Conservation (phyloP, 2,888 invertebrate genomes). For the Junonia oenone region DNA sequence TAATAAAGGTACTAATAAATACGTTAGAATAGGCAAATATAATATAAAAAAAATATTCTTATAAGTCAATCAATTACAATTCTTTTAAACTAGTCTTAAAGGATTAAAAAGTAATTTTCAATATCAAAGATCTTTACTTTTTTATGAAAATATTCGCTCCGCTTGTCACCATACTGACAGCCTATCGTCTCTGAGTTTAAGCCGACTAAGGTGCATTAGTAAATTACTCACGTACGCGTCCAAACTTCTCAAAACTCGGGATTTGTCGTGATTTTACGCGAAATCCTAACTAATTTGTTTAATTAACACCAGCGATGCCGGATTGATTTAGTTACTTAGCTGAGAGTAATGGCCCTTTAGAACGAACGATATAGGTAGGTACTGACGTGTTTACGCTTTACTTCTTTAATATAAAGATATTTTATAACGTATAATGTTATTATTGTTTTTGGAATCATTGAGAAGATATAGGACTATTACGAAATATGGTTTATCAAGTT, state of each 20-base stretch:
- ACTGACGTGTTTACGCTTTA: not conserved
- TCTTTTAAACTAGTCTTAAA: too few relatives aligned
- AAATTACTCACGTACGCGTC: conserved; percentile 73
- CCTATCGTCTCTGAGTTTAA: conserved; percentile 47
- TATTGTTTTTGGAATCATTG: too few relatives aligned
- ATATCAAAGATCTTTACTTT: too few relatives aligned
- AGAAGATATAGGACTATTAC: too few relatives aligned
- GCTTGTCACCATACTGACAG: conserved; percentile 19
- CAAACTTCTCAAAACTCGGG: conserved; percentile 63
- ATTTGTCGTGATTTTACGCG: conserved; percentile 67
- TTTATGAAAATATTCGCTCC: conserved; percentile 15
- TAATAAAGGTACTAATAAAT: too few relatives aligned
- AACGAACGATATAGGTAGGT: not conserved
- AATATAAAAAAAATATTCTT: too few relatives aligned
- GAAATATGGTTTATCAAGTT: too few relatives aligned
- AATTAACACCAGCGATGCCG: conserved; percentile 44
- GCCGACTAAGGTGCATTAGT: conserved; percentile 68
- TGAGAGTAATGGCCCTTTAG: conserved; percentile 20
- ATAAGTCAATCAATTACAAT: too few relatives aligned
- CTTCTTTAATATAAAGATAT: not conserved
- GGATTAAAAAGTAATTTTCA: too few relatives aligned
- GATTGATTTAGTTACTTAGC: conserved; percentile 28
- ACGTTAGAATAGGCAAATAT: too few relatives aligned
- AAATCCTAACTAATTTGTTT: conserved; percentile 63
- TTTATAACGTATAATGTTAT: too few relatives aligned